Percentiles rank a stretch among this genome's conserved stretches.
phyloP scores from a whole-genome alignment of 2,797 vertebrate species.

The Alectoris magna region DNA sequence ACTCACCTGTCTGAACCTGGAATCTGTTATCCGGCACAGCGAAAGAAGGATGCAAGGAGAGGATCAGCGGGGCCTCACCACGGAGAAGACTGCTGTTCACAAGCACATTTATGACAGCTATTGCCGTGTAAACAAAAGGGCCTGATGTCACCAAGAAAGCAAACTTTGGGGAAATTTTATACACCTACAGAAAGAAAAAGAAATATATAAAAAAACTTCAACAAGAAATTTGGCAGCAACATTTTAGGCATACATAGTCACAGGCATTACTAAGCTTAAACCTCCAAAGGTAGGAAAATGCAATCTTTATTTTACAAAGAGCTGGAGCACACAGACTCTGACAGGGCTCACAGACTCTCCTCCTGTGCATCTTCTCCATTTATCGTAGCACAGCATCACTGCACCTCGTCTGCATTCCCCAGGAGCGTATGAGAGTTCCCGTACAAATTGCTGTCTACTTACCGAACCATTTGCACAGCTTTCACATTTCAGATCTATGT shows the following conservation, averaged over 20 bases:
- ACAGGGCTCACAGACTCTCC: neutral
- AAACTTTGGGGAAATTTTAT: constrained; percentile 88
- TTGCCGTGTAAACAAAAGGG: constrained; percentile 90
- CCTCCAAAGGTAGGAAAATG: neutral
- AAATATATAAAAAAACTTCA: neutral
- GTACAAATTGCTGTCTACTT: neutral
- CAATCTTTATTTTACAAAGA: neutral
- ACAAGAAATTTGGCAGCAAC: neutral
- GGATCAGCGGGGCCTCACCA: constrained; percentile 79
- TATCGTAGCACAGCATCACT: neutral
- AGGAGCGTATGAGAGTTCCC: neutral
- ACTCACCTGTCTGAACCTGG: constrained; percentile 92
- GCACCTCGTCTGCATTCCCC: neutral
- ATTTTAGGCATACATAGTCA: neutral
- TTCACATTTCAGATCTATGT: neutral
- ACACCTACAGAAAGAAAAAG: constrained; percentile 80
- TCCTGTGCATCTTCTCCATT: neutral
- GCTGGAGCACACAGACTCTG: neutral
- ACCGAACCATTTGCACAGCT: neutral
- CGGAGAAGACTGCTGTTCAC: constrained; percentile 77
- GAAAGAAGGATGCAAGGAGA: constrained; percentile 83
- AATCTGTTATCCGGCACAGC: constrained; percentile 85
- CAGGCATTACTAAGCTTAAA: neutral
- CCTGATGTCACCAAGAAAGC: constrained; percentile 93
- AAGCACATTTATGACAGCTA: constrained; percentile 91